Evolutionary conservation across 2,113 vertebrate genomes (phyloP).

Genomic region (Regulus satrapa): DNA sequence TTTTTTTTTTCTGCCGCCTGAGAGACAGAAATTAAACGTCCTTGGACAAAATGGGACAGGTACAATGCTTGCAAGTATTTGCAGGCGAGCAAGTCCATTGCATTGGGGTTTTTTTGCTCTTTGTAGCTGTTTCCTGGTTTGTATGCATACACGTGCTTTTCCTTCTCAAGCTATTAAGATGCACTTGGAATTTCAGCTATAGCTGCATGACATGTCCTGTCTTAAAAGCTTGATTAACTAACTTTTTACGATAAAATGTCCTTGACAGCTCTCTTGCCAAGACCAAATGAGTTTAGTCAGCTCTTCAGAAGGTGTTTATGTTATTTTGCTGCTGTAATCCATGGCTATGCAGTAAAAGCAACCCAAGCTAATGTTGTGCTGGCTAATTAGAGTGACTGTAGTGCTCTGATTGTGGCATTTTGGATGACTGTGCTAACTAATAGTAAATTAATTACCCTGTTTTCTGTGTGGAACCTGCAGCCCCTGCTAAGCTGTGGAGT

Average conservation of each 20-base stretch:
- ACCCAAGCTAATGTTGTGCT: background rate
- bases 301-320: slow-evolving; percentile 30
- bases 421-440: background rate
- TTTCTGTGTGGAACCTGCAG: background rate
- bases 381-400: background rate
- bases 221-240: slow-evolving; percentile 12
- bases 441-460: background rate
- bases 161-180: background rate
- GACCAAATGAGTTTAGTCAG: slow-evolving; percentile 2
- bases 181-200: background rate
- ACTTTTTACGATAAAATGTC: background rate
- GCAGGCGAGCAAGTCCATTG: background rate
- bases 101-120: background rate
- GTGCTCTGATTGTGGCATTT: background rate
- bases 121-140: background rate
- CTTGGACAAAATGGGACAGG: background rate
- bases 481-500: background rate
- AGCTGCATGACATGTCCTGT: background rate
- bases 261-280: background rate
- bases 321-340: background rate
- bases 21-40: background rate
- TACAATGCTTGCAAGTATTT: background rate
- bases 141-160: background rate
- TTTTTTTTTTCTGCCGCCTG: too few species aligned
- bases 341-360: background rate